Conservation (phyloP, 2,888 invertebrate species). For the Drosophila ochracea region DNA sequence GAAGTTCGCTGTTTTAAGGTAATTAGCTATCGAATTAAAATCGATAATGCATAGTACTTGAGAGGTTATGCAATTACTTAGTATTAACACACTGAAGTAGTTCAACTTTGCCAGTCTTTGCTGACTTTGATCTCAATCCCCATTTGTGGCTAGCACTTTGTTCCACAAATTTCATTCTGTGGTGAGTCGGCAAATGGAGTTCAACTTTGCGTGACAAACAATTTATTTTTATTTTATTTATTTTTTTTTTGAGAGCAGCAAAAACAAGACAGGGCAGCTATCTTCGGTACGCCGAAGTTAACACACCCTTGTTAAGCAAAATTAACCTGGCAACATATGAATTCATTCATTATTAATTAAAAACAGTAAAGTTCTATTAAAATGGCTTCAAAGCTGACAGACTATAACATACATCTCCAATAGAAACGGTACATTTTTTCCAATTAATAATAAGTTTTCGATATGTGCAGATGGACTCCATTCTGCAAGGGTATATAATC, state of each 20-base stretch:
- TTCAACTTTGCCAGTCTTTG: background rate
- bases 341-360: background rate
- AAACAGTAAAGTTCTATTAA: background rate
- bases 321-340: background rate
- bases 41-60: background rate
- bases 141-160: background rate
- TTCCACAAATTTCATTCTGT: slow-evolving; percentile 1
- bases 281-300: background rate
- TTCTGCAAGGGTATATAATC: slow-evolving; percentile 8
- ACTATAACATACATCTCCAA: background rate
- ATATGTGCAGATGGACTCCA: background rate
- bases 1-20: background rate
- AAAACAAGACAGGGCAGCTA: background rate
- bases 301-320: background rate
- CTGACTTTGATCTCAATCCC: slow-evolving; percentile 8
- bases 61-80: background rate
- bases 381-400: background rate
- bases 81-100: background rate
- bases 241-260: slow-evolving; percentile 1
- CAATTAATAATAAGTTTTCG: background rate
- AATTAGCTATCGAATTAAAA: background rate
- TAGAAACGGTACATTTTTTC: background rate
- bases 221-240: background rate
- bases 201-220: slow-evolving; percentile 30
- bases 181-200: background rate